These are phyloP conservation scores for Brachionus sp. DNA, from an alignment of 1,140 invertebrate genomes.

Conservation along the genomic window DNA sequence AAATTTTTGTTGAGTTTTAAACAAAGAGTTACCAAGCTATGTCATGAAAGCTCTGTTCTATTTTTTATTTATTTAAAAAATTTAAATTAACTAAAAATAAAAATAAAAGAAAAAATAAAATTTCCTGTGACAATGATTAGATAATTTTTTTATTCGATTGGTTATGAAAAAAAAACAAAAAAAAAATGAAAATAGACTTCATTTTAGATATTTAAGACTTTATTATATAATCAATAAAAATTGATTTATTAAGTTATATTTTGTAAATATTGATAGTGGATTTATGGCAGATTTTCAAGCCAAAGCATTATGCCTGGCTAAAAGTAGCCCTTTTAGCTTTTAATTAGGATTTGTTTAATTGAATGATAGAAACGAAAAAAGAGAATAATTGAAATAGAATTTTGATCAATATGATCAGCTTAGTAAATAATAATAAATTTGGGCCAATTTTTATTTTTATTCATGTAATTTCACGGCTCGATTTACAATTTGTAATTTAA, in stretches of 20 bases:
- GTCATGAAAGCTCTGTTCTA: neutral
- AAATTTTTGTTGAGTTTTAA: neutral
- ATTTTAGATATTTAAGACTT: neutral
- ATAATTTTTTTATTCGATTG: conserved; percentile 11
- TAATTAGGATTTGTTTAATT: conserved; percentile 13
- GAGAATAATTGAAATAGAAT: neutral
- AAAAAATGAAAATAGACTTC: neutral
- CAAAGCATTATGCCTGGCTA: neutral
- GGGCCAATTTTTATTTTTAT: neutral
- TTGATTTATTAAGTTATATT: neutral
- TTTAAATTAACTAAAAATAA: neutral
- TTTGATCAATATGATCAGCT: neutral
- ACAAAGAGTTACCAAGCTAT: neutral
- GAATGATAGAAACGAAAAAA: neutral
- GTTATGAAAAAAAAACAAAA: neutral
- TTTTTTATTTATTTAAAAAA: neutral
- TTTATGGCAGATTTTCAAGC: neutral
- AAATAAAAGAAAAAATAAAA: neutral
- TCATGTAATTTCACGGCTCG: conserved; percentile 7
- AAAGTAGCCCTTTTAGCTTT: neutral
- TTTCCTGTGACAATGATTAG: conserved; percentile 29
- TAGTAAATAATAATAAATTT: neutral
- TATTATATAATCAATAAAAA: neutral
- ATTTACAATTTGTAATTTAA: neutral
- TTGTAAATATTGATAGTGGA: neutral